Percentiles rank a stretch among this genome's conserved stretches.
Conservation (phyloP, 2,113 vertebrate species). For the Euleptes europaea region DNA sequence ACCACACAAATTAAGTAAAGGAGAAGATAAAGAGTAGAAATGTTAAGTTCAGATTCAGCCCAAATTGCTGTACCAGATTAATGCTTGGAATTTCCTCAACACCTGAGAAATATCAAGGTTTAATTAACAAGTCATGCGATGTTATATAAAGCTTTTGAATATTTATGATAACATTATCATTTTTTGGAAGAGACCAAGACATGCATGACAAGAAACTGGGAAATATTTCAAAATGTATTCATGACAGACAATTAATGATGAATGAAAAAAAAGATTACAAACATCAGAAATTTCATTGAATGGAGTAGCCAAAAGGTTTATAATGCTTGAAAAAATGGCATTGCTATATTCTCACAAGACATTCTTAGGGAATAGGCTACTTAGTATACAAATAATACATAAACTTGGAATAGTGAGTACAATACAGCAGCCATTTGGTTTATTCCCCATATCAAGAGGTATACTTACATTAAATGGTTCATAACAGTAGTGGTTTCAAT, state of each 20-base stretch:
- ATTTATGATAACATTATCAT: constrained; percentile 68
- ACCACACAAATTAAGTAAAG: background rate
- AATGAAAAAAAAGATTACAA: background rate
- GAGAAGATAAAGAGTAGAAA: background rate
- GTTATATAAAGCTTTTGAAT: constrained; percentile 55
- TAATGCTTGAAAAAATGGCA: background rate
- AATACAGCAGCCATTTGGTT: constrained; percentile 19
- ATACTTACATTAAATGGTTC: background rate
- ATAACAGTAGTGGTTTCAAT: background rate
- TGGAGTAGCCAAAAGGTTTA: background rate
- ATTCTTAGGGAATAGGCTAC: background rate
- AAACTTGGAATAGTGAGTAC: background rate
- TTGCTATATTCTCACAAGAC: background rate
- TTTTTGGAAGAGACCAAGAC: constrained; percentile 59
- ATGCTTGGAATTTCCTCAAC: constrained; percentile 52
- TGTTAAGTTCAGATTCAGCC: background rate
- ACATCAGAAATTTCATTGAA: constrained; percentile 32
- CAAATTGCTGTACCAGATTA: constrained; percentile 49
- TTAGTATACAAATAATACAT: background rate
- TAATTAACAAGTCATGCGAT: constrained; percentile 63
- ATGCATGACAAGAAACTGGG: constrained; percentile 54
- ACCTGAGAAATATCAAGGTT: constrained; percentile 65
- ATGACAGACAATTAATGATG: constrained; percentile 22
- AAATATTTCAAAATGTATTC: constrained; percentile 55
- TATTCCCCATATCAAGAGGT: constrained; percentile 4